phyloP scores from a whole-genome alignment of 2,113 vertebrate genomes.

The Indri indri region DNA sequence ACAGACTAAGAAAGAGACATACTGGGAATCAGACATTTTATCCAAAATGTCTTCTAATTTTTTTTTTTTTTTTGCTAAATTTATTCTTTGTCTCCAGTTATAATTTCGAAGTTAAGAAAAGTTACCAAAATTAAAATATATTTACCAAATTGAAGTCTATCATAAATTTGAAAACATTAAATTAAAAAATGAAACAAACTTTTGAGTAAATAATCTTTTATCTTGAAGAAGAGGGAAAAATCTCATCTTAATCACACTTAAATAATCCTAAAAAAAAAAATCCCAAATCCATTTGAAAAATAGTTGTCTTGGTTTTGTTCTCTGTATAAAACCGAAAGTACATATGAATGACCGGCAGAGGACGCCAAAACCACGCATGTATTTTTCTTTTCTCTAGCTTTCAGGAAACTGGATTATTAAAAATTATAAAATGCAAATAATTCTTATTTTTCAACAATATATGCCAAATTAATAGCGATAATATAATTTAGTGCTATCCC shows the following conservation, averaged over 20 bases:
- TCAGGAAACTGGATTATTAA: neutral
- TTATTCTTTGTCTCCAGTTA: neutral
- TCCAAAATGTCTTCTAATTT: neutral
- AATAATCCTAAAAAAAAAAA: neutral
- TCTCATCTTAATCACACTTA: neutral
- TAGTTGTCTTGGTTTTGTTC: neutral
- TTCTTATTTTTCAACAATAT: neutral
- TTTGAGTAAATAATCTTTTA: neutral
- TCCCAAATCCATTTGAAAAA: neutral
- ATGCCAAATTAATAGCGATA: neutral
- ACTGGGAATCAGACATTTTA: neutral
- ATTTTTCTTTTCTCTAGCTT: neutral
- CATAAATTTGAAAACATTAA: neutral
- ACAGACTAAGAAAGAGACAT: neutral
- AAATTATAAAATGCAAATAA: neutral
- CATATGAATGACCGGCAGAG: constrained; percentile 41
- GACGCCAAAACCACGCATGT: constrained; percentile 37
- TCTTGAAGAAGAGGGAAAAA: neutral
- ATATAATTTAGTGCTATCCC: neutral
- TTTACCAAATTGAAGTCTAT: neutral
- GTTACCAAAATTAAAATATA: neutral
- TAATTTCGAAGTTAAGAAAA: neutral
- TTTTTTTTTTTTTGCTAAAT: neutral
- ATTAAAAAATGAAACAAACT: neutral
- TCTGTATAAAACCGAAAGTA: neutral